Evolutionary conservation across 2,113 vertebrate genomes (phyloP).

Genomic region (Physeter macrocephalus): DNA sequence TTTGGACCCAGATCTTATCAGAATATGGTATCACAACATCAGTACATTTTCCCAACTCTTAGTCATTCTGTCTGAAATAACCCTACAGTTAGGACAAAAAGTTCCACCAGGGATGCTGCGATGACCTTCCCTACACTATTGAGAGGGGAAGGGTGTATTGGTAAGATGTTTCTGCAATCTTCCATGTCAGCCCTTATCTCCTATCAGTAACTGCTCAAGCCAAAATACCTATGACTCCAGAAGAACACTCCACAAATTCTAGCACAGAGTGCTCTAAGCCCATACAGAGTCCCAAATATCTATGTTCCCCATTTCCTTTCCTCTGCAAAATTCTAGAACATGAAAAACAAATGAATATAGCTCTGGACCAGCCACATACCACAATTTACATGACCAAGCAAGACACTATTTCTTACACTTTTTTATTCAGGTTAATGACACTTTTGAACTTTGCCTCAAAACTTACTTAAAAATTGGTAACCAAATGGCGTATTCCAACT

Average conservation of each 20-base stretch:
- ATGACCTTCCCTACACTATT: fast-evolving
- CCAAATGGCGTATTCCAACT: background rate
- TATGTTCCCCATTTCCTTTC: background rate
- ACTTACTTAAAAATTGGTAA: background rate
- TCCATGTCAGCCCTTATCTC: no score
- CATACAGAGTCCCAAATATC: background rate
- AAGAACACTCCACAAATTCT: background rate
- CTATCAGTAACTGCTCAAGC: background rate
- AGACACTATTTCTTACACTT: background rate
- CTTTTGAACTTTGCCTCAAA: background rate
- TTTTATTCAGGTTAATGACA: background rate
- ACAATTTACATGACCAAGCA: background rate
- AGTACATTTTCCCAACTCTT: background rate
- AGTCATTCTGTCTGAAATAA: background rate
- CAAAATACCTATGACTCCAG: background rate
- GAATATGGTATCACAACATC: background rate
- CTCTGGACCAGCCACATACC: background rate
- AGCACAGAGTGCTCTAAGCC: no score
- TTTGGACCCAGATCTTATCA: background rate
- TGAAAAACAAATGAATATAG: background rate
- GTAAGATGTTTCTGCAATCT: background rate
- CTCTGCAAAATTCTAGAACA: background rate
- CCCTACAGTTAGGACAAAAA: background rate
- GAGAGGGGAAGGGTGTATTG: no score
- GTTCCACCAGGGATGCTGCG: fast-evolving